A percentile compares a stretch with the other conserved stretches of the same genome.
Evolutionary conservation across 1,140 invertebrate species (phyloP).

Genomic region (Nephila pilipes): DNA sequence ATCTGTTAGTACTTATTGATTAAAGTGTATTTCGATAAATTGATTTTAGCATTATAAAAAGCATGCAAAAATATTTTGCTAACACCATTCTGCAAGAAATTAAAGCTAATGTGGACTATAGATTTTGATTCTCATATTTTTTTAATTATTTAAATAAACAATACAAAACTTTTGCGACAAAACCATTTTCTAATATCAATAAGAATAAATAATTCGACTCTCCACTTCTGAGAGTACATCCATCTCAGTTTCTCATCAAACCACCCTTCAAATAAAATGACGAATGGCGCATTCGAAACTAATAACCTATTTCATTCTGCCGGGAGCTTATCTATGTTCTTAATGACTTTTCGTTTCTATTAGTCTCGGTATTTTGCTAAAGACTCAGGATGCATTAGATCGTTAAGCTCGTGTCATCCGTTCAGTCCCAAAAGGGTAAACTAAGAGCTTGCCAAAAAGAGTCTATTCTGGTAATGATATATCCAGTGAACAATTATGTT

Average conservation of each 20-base stretch:
- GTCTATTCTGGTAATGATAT: neutral
- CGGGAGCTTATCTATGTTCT: slow-evolving; percentile 18
- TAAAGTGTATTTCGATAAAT: too few species aligned
- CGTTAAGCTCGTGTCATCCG: slow-evolving; percentile 43
- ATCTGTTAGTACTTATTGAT: too few species aligned
- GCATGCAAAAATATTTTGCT: too few species aligned
- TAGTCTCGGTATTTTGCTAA: slow-evolving; percentile 17
- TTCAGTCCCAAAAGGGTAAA: slow-evolving; percentile 1
- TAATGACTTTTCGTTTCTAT: slow-evolving; percentile 60
- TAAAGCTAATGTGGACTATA: too few species aligned
- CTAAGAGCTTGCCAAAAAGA: neutral
- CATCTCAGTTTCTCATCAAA: neutral
- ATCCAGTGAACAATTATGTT: neutral
- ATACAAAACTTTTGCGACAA: too few species aligned
- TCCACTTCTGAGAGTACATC: slow-evolving; percentile 6
- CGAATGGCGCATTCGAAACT: neutral
- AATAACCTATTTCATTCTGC: slow-evolving; percentile 36
- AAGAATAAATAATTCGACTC: neutral
- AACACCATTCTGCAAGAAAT: too few species aligned
- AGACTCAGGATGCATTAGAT: slow-evolving; percentile 27
- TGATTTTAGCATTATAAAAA: too few species aligned
- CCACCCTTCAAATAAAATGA: neutral
- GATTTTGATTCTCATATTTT: too few species aligned
- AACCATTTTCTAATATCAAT: too few species aligned
- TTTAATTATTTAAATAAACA: too few species aligned